Percentiles rank a stretch among this genome's conserved stretches.
These are phyloP conservation scores for Schizopygopsis pylzovi DNA, from an alignment of 2,797 vertebrate species.

Conservation along the genomic window DNA sequence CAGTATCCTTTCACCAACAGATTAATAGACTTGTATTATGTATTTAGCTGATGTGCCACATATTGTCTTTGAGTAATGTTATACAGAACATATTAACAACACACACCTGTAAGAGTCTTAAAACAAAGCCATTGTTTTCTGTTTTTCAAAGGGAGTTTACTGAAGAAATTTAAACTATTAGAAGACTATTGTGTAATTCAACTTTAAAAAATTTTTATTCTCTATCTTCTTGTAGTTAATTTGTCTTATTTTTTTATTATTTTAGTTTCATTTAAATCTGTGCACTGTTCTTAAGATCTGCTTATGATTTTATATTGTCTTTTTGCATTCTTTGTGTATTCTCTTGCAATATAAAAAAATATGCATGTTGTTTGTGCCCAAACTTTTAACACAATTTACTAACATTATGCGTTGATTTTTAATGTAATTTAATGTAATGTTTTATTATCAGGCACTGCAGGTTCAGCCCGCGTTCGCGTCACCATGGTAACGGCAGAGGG, in stretches of 20 bases:
- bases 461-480: conserved; percentile 49
- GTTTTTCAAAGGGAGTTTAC: not conserved
- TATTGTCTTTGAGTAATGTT: not conserved
- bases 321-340: not conserved
- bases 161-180: not conserved
- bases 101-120: not conserved
- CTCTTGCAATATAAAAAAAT: too few relatives aligned
- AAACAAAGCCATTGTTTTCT: not conserved
- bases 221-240: not conserved
- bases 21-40: not conserved
- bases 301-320: not conserved
- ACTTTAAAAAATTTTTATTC: not conserved
- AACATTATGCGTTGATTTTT: not conserved
- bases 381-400: not conserved
- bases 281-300: not conserved
- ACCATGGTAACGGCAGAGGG: conserved; percentile 57
- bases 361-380: not conserved
- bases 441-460: not conserved
- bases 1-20: not conserved
- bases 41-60: not conserved
- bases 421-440: not conserved
- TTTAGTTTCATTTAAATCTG: not conserved
- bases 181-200: not conserved
- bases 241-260: not conserved
- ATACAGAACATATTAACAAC: not conserved